Base-by-base conservation (phyloP, 1,140 invertebrate genomes). In the Heliconius himera region DNA sequence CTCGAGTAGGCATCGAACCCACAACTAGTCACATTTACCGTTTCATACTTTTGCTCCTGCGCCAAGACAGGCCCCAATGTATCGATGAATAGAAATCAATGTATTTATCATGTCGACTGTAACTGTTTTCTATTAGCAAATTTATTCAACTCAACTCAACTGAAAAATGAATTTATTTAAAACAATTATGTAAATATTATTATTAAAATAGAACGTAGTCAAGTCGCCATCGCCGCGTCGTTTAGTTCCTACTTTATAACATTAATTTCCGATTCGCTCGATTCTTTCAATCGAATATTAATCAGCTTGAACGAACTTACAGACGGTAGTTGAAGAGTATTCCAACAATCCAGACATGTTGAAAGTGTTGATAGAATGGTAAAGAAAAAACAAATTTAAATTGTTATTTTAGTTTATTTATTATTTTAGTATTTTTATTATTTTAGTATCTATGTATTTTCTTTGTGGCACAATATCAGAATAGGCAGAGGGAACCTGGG, bases 261-360 rank as follows among this genome's bases (percentile, higher is more conserved):
- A 66, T 29, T 66, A 66, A 66, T 66, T 66, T 66, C 60, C 60
- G 60, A 66, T 66, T 66, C 60, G 1, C 22, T 66, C 60, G 22
- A 66, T 66, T 66, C 60, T 66, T 66, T 66, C 60, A 66, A 29
- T 66, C 1, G 60, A 66, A 66, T 66, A 66, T 66, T 66, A 66
- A 66, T 29, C 60, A 66, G 60, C 22, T 66, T 66, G 18, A 66
- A 29, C 26, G 22, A 66, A 66, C 60, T 66, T 66, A 1, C 13
- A 29, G 22, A 66, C 60, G 26, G 60, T 11, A 22, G 22, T 16
- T 29, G 9, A 29, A 66, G 13, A 29, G 26, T 26, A 29, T 29
- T 66, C 11, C n/a, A 66, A 66, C 16, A 66, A 66, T 66, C 60
- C 8, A 66, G 60, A 66, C 26, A 29, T 16, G 29, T 6, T 16